These are phyloP conservation scores for Germaria angustata DNA, from an alignment of 2,888 invertebrate genomes.

Conservation along the genomic window DNA sequence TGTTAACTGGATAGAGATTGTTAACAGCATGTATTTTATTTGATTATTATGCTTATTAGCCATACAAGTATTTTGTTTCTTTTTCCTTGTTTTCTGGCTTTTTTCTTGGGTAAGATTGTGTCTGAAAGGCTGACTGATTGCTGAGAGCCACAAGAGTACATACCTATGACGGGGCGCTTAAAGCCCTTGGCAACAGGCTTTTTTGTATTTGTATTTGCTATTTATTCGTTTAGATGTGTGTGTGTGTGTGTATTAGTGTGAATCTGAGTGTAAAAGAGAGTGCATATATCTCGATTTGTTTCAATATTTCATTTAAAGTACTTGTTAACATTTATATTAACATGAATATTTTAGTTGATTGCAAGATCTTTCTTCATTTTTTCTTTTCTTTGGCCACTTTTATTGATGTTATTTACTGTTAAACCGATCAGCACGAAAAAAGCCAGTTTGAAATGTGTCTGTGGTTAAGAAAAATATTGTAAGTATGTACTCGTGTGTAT, in stretches of 20 bases:
- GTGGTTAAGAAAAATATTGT: slow-evolving; percentile 7
- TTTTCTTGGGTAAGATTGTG: slow-evolving; percentile 4
- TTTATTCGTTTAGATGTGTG: background rate
- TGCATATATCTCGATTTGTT: background rate
- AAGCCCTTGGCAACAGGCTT: slow-evolving; percentile 54
- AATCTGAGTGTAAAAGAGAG: background rate
- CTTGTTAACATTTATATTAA: background rate
- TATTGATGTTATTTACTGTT: slow-evolving; percentile 6
- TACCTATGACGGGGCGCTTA: too few species aligned
- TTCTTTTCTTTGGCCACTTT: slow-evolving; percentile 6
- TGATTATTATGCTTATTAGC: background rate
- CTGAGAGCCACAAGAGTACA: slow-evolving; percentile 1
- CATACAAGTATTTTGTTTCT: background rate
- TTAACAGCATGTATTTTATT: background rate
- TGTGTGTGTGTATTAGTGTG: background rate
- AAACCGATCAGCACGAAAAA: background rate
- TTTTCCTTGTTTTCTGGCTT: slow-evolving; percentile 7
- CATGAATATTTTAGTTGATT: slow-evolving; percentile 13
- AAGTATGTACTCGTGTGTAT: too few species aligned
- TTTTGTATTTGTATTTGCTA: background rate
- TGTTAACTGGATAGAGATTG: background rate
- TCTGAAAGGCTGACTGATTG: background rate
- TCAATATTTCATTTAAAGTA: too few species aligned
- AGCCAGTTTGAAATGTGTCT: background rate
- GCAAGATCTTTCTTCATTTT: background rate